Conservation (phyloP, 2,113 vertebrate species). For the Cavia porcellus region DNA sequence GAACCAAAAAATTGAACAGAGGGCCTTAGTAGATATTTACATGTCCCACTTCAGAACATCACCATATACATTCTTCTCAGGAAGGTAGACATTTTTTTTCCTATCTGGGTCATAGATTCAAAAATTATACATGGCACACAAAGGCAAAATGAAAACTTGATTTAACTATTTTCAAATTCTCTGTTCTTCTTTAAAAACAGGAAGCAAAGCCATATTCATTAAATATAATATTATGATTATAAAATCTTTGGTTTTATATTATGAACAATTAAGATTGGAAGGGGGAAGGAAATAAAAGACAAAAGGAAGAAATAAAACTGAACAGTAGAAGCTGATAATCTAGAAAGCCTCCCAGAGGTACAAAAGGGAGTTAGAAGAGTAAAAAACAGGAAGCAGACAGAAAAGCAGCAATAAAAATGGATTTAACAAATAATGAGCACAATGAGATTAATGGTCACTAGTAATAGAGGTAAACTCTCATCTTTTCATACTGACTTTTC, state of each 20-base stretch:
- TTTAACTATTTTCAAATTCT: neutral
- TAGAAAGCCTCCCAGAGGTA: neutral
- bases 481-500: neutral
- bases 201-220: neutral
- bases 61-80: neutral
- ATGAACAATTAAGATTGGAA: neutral
- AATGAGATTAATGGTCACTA: neutral
- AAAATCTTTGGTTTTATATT: neutral
- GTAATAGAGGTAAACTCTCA: neutral
- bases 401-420: neutral
- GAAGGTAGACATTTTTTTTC: neutral
- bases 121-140: neutral
- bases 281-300: neutral
- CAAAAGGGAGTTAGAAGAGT: neutral
- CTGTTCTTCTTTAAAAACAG: neutral
- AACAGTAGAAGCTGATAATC: neutral
- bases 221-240: neutral
- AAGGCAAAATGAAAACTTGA: neutral
- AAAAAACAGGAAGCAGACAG: neutral
- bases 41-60: too few species aligned
- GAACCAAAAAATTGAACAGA: neutral
- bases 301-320: neutral
- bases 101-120: neutral
- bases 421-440: accelerated
- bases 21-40: too few species aligned